Conservation (phyloP, 2,888 invertebrate species). For the Acleris sparsana region DNA sequence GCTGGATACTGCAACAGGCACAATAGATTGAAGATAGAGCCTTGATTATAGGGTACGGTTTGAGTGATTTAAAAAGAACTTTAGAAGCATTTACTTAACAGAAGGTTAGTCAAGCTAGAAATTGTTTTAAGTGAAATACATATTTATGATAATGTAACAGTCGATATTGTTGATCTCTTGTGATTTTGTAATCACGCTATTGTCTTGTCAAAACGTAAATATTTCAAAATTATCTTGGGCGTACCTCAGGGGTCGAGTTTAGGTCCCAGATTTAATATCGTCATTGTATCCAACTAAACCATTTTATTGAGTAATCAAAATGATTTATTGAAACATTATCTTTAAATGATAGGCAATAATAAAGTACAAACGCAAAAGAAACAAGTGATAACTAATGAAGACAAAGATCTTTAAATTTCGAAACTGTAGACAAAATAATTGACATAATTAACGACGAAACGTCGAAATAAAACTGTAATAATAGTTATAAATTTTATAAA, state of each 20-base stretch:
- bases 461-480: conserved; percentile 20
- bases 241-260: conserved; percentile 8
- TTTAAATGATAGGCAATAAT: background rate
- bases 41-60: conserved; percentile 28
- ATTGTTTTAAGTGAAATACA: background rate
- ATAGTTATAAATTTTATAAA: conserved; percentile 27
- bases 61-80: conserved; percentile 28
- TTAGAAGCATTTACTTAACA: background rate
- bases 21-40: conserved; percentile 31
- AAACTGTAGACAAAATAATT: conserved; percentile 29
- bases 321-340: conserved; percentile 5
- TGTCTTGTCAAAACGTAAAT: no score
- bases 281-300: no score
- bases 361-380: conserved; percentile 11
- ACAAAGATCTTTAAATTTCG: conserved; percentile 14
- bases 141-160: background rate
- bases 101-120: background rate
- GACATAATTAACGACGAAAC: conserved; percentile 27
- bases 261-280: background rate
- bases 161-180: no score
- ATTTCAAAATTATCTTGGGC: background rate
- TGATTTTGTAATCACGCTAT: no score
- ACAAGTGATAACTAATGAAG: conserved; percentile 11
- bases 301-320: conserved; percentile 11
- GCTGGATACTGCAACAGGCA: conserved; percentile 43